These are phyloP conservation scores for Dryoscopus gambensis DNA, from an alignment of 2,113 vertebrate genomes.

Conservation along the genomic window DNA sequence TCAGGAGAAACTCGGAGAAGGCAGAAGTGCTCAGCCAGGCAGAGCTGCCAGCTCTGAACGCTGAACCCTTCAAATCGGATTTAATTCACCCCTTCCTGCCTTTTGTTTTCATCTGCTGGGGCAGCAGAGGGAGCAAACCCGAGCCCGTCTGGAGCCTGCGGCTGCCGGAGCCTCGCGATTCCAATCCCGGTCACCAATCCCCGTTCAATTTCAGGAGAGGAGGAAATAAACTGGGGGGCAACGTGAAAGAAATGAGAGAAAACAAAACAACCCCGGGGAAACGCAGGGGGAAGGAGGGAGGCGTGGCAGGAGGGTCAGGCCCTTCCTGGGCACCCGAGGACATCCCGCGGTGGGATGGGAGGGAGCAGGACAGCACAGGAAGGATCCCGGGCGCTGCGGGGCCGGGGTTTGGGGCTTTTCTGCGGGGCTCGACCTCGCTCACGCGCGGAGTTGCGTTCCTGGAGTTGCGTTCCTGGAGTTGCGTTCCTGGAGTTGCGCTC, in stretches of 20 bases:
- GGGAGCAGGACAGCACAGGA: background rate
- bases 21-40: background rate
- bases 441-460: accelerated
- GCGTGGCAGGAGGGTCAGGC: accelerated
- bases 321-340: background rate
- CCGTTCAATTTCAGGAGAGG: background rate
- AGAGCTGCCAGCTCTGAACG: background rate
- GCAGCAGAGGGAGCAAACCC: background rate
- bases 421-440: background rate
- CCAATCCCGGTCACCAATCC: background rate
- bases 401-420: background rate
- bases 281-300: background rate
- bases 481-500: background rate
- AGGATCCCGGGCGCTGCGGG: background rate
- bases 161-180: background rate
- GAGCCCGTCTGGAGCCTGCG: background rate
- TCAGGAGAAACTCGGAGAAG: background rate
- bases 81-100: background rate
- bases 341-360: background rate
- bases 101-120: background rate
- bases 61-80: background rate
- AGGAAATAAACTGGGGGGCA: background rate
- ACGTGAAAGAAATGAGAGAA: background rate
- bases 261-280: background rate
- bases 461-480: accelerated